phyloP scores from a whole-genome alignment of 1,140 invertebrate genomes.

The Pogonognathellus flavescens region DNA sequence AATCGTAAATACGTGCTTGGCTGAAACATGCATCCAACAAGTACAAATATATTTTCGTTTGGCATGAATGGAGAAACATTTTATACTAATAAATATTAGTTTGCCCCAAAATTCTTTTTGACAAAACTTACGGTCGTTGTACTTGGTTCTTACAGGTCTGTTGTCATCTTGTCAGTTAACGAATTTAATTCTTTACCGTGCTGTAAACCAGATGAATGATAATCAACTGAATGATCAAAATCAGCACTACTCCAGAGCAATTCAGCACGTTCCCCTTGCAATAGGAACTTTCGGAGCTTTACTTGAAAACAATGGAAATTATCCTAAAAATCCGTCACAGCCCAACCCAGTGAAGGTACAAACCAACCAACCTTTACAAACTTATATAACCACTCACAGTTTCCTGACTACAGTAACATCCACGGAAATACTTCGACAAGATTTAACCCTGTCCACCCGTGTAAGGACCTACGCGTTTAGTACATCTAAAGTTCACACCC shows the following conservation, averaged over 20 bases:
- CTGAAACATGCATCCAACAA: too few relatives aligned
- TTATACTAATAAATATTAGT: too few relatives aligned
- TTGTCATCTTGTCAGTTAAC: slow-evolving; percentile 21
- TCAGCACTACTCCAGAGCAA: not conserved
- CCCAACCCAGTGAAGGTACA: not conserved
- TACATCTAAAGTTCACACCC: slow-evolving; percentile 28
- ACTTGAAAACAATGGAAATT: not conserved
- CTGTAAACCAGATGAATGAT: not conserved
- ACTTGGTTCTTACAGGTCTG: not conserved
- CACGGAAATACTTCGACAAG: not conserved
- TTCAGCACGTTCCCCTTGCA: slow-evolving; percentile 1
- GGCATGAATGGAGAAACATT: too few relatives aligned
- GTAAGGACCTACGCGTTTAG: not conserved
- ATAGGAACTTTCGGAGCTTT: slow-evolving; percentile 25
- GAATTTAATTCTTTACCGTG: slow-evolving; percentile 3
- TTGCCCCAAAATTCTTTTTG: too few relatives aligned
- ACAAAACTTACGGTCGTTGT: not conserved
- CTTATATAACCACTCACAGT: not conserved
- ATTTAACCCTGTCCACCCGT: not conserved
- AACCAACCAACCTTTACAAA: slow-evolving; percentile 4
- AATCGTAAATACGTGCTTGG: too few relatives aligned
- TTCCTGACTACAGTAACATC: not conserved
- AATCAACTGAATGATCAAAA: not conserved
- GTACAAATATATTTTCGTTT: too few relatives aligned
- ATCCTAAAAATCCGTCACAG: not conserved